Evolutionary conservation across 64 coral and sea anemone species (phyloP), one percentile per base, ranked within the genome.

Genomic region (Dendrophyllia cribrosa): DNA sequence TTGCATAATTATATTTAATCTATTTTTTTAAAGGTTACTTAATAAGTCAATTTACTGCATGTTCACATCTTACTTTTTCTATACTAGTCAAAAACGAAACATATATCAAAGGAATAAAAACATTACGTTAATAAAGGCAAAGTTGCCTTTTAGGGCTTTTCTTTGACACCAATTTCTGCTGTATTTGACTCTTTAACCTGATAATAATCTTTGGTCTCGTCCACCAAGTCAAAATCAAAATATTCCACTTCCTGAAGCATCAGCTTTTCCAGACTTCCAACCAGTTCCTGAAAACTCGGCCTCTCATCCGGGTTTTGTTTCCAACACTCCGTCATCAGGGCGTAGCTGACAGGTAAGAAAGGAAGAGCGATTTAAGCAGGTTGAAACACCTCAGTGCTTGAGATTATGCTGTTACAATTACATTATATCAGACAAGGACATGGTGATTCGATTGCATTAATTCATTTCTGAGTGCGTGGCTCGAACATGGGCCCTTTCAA

Each of bases 181-280:
- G 71, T 74, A 11, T 74, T 74, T 7, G 12, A 14, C 43, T 75
- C 72, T 19, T 48, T 43, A 4, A 75, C 72, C 9, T 19, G 72
- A 75, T 75, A 75, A 49, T 75, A 75, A 48, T 75, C 72, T 75
- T 75, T 75, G 1, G 43, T 17, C 17, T 75, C 72, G 44, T 75
- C 72, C 43, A 75, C 45, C 49, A 49, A 2, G 45, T 75, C 16
- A 49, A 75, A 49, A 75, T 75, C 72, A 75, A 75, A 75, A 44
- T 75, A 75, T 47, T 75, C 72, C 15, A 75, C 72, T 75, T 75
- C 43, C 13, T 75, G 24, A 50, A 15, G 43, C 72, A 75, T 49
- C 72, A 75, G 14, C 44, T 48, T 1, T 49, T 75, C 72, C 72
- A 75, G 44, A 16, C 72, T 75, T 50, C 17, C 72, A 47, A 50